These are phyloP conservation scores for Enoplosus armatus DNA, from an alignment of 2,797 vertebrate species.

Conservation along the genomic window DNA sequence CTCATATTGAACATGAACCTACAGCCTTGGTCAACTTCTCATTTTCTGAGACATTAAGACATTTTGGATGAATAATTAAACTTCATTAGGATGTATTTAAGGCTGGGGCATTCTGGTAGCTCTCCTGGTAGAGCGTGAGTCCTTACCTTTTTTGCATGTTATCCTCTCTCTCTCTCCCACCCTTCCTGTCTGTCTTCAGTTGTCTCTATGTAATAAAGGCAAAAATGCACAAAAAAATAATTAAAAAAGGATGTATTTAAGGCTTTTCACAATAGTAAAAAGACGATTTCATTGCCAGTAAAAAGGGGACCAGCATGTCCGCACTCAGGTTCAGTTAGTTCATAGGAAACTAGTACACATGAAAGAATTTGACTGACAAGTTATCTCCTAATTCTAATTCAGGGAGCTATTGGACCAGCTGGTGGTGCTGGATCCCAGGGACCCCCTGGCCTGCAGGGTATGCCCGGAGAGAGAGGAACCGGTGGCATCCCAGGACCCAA, in stretches of 20 bases:
- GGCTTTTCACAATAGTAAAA: background rate
- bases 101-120: no score
- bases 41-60: background rate
- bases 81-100: background rate
- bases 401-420: conserved; percentile 93
- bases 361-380: background rate
- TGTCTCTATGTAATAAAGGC: no score
- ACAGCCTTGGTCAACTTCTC: background rate
- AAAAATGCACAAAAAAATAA: no score
- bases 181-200: no score
- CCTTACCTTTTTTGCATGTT: no score
- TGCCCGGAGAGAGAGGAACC: conserved; percentile 96
- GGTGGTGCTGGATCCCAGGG: conserved; percentile 91
- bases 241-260: background rate
- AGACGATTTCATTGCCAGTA: no score
- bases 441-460: conserved; percentile 95
- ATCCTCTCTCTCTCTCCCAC: no score
- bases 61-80: background rate
- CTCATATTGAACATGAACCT: conserved; percentile 3
- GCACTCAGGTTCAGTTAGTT: background rate
- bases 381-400: conserved; percentile 6
- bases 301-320: background rate
- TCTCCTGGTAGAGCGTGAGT: no score
- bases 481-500: conserved; percentile 94
- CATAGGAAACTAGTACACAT: background rate